Evolutionary conservation across 2,797 vertebrate genomes (phyloP).

Genomic region (Scolopax rusticola): DNA sequence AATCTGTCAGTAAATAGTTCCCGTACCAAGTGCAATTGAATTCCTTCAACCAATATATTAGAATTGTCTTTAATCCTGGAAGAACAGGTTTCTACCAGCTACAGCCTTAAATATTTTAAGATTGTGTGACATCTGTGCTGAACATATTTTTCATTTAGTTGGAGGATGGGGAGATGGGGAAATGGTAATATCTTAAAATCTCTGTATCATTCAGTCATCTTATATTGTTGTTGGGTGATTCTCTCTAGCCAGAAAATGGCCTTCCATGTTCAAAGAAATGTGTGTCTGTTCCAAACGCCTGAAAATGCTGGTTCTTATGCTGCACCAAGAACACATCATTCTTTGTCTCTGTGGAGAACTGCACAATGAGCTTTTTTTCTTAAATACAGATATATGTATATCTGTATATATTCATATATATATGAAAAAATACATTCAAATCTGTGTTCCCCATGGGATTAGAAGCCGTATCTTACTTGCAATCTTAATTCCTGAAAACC

Average conservation of each 20-base stretch:
- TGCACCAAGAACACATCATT: constrained; percentile 50
- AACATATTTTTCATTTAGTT: not conserved
- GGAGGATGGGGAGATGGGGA: not conserved
- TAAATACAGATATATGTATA: not conserved
- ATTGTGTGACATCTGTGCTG: not conserved
- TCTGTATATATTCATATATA: not conserved
- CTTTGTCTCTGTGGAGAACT: constrained; percentile 55
- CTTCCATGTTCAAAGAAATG: constrained; percentile 62
- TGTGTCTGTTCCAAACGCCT: constrained; percentile 62
- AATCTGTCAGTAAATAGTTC: not conserved
- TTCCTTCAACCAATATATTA: not conserved
- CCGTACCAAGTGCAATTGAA: not conserved
- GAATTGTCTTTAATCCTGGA: not conserved
- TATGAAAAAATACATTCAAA: not conserved
- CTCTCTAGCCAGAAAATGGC: constrained; percentile 70
- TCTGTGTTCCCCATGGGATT: constrained; percentile 7
- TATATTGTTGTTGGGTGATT: constrained; percentile 70
- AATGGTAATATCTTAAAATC: not conserved
- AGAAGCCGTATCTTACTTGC: not conserved
- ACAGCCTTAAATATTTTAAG: not conserved
- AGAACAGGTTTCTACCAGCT: constrained; percentile 40
- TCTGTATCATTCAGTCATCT: constrained; percentile 42
- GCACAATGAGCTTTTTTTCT: constrained; percentile 21
- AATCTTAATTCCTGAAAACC: not conserved
- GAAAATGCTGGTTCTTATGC: constrained; percentile 62